A percentile compares a stretch with the other conserved stretches of the same genome.
These are phyloP conservation scores for Arrhamphus sclerolepis DNA, from an alignment of 2,797 vertebrate species.

Conservation along the genomic window DNA sequence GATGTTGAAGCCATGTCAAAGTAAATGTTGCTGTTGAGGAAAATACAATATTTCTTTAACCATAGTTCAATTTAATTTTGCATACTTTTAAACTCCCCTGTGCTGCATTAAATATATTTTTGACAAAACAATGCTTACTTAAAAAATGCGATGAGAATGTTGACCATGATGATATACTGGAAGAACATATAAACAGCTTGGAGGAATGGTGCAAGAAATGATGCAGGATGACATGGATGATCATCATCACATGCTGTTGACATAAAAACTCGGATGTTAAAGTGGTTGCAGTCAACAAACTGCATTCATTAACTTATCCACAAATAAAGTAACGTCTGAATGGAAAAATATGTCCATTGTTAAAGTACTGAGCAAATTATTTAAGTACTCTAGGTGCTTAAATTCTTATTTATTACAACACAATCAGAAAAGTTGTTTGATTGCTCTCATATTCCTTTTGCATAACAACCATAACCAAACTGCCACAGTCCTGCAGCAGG, in stretches of 20 bases:
- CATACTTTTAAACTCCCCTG: background rate
- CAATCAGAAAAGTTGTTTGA: too few species aligned
- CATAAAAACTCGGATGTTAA: constrained; percentile 41
- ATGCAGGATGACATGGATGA: constrained; percentile 85
- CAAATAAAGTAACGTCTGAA: too few species aligned
- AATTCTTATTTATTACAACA: too few species aligned
- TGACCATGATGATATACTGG: constrained; percentile 99
- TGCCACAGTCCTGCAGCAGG: too few species aligned
- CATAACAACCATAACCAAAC: too few species aligned
- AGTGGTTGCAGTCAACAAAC: too few species aligned
- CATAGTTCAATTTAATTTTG: rapidly evolving
- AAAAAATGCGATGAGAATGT: constrained; percentile 95
- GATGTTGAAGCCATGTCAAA: constrained; percentile 90
- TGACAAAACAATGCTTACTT: constrained; percentile 83
- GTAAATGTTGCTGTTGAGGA: constrained; percentile 89
- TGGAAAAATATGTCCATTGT: too few species aligned
- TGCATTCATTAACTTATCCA: too few species aligned
- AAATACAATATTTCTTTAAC: background rate
- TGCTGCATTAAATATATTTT: too few species aligned
- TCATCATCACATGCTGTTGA: constrained; percentile 83
- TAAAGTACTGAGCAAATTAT: too few species aligned
- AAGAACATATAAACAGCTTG: constrained; percentile 97
- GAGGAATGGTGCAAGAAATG: constrained; percentile 90
- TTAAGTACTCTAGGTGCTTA: too few species aligned
- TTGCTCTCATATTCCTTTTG: too few species aligned